Base-by-base conservation (phyloP, 2,888 invertebrate genomes). In the Acanthacorydalis orientalis region DNA sequence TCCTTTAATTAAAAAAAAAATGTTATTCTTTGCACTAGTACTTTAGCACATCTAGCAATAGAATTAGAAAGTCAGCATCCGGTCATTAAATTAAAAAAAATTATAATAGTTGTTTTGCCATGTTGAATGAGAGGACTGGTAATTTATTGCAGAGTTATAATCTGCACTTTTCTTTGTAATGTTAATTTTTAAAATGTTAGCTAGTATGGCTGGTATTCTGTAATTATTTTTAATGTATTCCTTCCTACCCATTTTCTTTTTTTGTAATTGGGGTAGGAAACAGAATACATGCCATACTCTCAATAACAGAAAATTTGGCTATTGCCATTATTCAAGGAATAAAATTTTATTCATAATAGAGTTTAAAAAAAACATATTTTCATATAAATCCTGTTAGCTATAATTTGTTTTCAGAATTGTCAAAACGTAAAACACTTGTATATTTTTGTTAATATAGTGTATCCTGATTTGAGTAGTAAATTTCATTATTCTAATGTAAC, bases 91-190 rank as follows among this genome's bases (percentile, higher is more conserved):
- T 41, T 31, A 31, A 41, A 31, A 31, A 16, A 41, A 41, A 14
- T 40, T 14, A 40, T 12, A 40, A 40, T 10, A 40, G 15, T 40
- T 40, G 15, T 16, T 32, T 44, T 44, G 44, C 23, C 14, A 10
- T 15, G 11, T 44, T 43, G 12, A 31, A 34, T 16, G 37, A 44
- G 44, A 44, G 34, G 11, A 23, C 33, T 33, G 44, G 35, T 34
- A 44, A 33, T 16, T 43, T 33, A 43, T 44, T 44, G 44, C 44
- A 44, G 44, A 44, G 44, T 44, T 44, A 34, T 44, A 44, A 15
- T 44, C 44, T 44, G 44, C 37, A 34, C 44, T 12, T 10, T 12
- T 44, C n/a, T 31, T 43, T 43, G 10, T 43, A 43, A 43, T 43
- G 43, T 43, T 43, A 43, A 43, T 43, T 43, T 16, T 16, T 43